Evolutionary conservation across 2,888 invertebrate species (phyloP).

Genomic region (Ommatoiulus sabulosus): DNA sequence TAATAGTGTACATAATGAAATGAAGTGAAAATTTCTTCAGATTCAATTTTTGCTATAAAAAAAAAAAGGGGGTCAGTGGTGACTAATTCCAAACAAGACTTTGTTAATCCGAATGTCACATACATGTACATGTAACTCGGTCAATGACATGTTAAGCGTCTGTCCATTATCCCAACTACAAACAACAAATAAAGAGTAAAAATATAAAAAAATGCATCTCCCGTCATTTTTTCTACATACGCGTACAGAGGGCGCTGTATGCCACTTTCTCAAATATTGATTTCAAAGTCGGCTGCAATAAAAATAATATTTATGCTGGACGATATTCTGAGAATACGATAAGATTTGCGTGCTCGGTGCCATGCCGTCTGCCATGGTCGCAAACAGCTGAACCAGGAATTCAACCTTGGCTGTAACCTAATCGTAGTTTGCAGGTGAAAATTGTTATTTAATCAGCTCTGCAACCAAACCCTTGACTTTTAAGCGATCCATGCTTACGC

Average conservation of each 20-base stretch:
- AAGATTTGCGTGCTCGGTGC: not conserved
- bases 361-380: not conserved
- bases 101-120: not conserved
- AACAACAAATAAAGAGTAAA: too few species aligned
- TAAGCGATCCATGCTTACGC: not conserved
- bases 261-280: too few species aligned
- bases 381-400: not conserved
- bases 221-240: too few species aligned
- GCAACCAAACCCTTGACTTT: not conserved
- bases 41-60: not conserved
- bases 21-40: not conserved
- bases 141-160: too few species aligned
- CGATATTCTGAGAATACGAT: not conserved
- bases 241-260: too few species aligned
- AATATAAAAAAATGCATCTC: too few species aligned
- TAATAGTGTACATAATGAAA: not conserved
- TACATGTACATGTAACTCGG: not conserved
- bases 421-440: not conserved
- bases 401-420: not conserved
- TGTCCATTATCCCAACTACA: too few species aligned
- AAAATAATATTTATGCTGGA: not conserved
- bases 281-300: not conserved
- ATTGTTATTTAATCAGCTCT: constrained; percentile 22
- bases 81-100: not conserved
- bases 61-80: not conserved